Percentiles rank a stretch among this genome's conserved stretches.
Evolutionary conservation across 2,113 vertebrate species (phyloP).

Genomic region (Serinus canaria): DNA sequence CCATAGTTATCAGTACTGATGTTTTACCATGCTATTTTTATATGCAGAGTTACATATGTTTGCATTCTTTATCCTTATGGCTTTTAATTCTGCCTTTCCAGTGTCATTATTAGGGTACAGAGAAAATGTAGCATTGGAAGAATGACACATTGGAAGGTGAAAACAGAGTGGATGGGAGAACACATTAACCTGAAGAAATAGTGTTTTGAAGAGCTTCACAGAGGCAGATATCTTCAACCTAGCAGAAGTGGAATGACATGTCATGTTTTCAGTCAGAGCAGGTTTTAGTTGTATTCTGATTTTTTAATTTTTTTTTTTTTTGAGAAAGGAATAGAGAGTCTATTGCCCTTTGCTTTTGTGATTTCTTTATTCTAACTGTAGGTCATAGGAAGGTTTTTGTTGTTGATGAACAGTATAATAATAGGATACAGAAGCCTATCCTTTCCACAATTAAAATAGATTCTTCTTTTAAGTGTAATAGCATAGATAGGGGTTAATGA

Average conservation of each 20-base stretch:
- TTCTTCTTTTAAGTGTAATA: neutral
- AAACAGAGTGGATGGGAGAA: neutral
- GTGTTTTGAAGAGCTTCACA: neutral
- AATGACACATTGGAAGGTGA: neutral
- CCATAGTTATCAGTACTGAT: neutral
- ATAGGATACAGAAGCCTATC: neutral
- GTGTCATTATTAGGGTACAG: neutral
- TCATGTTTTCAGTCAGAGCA: neutral
- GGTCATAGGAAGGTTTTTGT: neutral
- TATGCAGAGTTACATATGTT: neutral
- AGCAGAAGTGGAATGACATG: neutral
- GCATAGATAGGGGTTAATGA: neutral
- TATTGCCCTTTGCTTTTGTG: neutral
- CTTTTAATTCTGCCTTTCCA: neutral
- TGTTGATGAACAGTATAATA: neutral
- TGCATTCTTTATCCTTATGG: neutral
- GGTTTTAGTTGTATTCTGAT: neutral
- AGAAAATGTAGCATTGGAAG: neutral
- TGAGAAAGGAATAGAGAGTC: neutral
- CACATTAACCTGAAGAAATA: neutral
- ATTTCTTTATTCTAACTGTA: neutral
- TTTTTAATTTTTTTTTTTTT: neutral
- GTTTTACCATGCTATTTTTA: neutral
- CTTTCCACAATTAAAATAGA: neutral
- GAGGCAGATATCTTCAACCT: neutral